Percentiles rank a stretch among this genome's conserved stretches.
phyloP scores from a whole-genome alignment of 2,113 vertebrate species.

The Scatophagus argus region DNA sequence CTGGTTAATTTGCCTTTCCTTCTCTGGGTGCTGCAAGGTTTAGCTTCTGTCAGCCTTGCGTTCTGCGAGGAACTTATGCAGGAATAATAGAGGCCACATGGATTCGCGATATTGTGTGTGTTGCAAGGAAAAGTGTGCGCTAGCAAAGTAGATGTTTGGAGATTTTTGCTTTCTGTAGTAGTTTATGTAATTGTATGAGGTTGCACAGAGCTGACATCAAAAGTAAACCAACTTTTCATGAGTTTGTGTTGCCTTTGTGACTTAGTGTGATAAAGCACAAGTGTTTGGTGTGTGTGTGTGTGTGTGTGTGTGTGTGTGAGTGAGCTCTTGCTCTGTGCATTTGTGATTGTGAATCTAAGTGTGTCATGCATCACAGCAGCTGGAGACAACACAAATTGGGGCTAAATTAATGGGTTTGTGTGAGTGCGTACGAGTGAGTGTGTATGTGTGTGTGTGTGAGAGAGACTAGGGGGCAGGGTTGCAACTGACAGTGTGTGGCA shows the following conservation, averaged over 20 bases:
- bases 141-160: neutral
- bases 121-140: neutral
- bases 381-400: conserved; percentile 79
- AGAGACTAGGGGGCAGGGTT: conserved; percentile 55
- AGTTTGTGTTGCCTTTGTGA: conserved; percentile 11
- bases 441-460: conserved; percentile 32
- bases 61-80: conserved; percentile 56
- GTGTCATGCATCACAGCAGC: conserved; percentile 63
- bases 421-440: conserved; percentile 21
- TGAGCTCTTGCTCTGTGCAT: conserved; percentile 3
- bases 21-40: conserved; percentile 71
- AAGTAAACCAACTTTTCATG: conserved; percentile 27
- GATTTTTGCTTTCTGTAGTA: conserved; percentile 16
- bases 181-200: conserved; percentile 27
- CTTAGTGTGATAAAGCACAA: conserved; percentile 25
- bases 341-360: conserved; percentile 32
- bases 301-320: too few relatives aligned
- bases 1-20: conserved; percentile 81
- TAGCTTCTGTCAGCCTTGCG: conserved; percentile 66
- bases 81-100: conserved; percentile 56
- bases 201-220: conserved; percentile 23
- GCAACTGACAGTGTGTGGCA: conserved; percentile 78
- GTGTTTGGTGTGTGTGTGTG: conserved; percentile 13
- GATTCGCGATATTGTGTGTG: conserved; percentile 43
- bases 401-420: conserved; percentile 75